These are phyloP conservation scores for Procavia capensis DNA, from an alignment of 2,113 vertebrate genomes.

Conservation along the genomic window DNA sequence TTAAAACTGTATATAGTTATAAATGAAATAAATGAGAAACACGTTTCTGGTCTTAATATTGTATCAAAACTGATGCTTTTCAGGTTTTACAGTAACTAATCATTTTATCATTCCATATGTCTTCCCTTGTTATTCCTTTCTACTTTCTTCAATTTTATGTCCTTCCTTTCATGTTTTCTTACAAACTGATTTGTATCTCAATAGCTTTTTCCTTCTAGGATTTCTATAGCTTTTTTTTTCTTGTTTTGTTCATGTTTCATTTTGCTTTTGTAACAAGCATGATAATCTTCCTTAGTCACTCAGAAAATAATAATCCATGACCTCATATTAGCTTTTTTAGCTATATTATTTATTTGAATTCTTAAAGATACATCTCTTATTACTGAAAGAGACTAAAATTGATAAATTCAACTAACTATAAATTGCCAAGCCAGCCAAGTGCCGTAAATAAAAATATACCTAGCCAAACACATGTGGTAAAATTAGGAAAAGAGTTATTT, in stretches of 20 bases:
- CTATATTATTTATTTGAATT: slow-evolving; percentile 78
- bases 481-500: neutral
- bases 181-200: slow-evolving; percentile 75
- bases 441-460: neutral
- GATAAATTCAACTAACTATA: neutral
- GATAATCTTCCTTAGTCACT: slow-evolving; percentile 50
- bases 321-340: slow-evolving; percentile 77
- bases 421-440: no score
- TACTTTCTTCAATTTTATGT: slow-evolving; percentile 61
- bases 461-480: neutral
- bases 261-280: slow-evolving; percentile 25
- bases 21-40: slow-evolving; percentile 73
- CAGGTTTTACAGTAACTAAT: slow-evolving; percentile 68
- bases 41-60: slow-evolving; percentile 63
- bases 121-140: slow-evolving; percentile 32
- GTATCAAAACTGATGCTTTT: slow-evolving; percentile 58
- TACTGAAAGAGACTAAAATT: neutral
- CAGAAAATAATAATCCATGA: slow-evolving; percentile 58
- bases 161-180: slow-evolving; percentile 63
- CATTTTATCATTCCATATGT: slow-evolving; percentile 52
- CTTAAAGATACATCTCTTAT: slow-evolving; percentile 75
- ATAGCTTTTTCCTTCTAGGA: slow-evolving; percentile 67
- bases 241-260: neutral
- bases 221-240: slow-evolving; percentile 65
- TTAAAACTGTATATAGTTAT: slow-evolving; percentile 49